Conservation (phyloP, 64 coral and sea anemone species). For the Cladopsammia gracilis region DNA sequence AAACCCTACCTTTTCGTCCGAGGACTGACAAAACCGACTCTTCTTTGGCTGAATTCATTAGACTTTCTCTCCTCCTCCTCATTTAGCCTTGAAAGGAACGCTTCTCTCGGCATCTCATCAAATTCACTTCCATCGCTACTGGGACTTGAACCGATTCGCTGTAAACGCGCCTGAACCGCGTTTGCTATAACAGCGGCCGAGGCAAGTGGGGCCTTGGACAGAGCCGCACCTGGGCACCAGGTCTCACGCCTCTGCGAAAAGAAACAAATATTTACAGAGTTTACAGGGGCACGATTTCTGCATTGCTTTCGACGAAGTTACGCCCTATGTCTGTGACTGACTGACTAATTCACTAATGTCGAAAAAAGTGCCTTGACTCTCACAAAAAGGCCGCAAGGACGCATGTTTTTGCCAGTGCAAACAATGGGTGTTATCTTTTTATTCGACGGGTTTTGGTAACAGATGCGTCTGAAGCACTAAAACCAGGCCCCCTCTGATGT, state of each 20-base stretch:
- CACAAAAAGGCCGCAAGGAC: no score
- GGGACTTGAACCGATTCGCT: neutral
- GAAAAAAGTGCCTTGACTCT: no score
- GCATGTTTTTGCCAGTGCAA: no score
- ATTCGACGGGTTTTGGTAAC: no score
- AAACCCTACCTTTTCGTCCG: neutral
- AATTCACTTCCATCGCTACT: slow-evolving; percentile 59
- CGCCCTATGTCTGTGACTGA: no score
- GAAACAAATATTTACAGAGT: neutral
- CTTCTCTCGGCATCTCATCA: slow-evolving; percentile 24
- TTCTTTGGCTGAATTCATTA: neutral
- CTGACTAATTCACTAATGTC: no score
- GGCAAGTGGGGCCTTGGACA: slow-evolving; percentile 44
- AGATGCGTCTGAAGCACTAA: no score
- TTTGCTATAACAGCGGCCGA: slow-evolving; percentile 20
- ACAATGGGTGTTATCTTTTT: no score
- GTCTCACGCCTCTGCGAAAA: slow-evolving; percentile 51
- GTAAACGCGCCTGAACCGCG: slow-evolving; percentile 4
- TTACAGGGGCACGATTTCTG: no score
- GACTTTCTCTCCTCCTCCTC: slow-evolving; percentile 37
- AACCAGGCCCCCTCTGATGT: no score
- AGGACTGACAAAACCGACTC: slow-evolving; percentile 7
- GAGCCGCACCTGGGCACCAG: slow-evolving; percentile 64
- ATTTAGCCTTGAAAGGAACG: slow-evolving; percentile 3
- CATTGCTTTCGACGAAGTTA: no score